These are phyloP conservation scores for Megaustenia siamemsis DNA, from an alignment of 2,888 invertebrate species.

Conservation along the genomic window DNA sequence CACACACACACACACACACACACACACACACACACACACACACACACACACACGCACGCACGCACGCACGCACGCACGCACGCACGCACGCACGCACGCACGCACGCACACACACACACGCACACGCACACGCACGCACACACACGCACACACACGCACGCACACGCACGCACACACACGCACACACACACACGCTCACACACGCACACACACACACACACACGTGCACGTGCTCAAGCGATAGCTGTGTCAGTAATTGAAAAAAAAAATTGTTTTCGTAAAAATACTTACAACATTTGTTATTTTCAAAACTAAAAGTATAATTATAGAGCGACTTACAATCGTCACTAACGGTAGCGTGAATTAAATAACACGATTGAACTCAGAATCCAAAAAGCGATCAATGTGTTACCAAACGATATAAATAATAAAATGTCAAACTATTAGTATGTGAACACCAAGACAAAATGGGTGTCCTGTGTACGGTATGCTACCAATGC, in stretches of 20 bases:
- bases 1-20: constrained; percentile 31
- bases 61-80: neutral
- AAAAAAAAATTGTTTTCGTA: neutral
- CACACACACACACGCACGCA: constrained; percentile 21
- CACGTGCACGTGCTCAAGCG: neutral
- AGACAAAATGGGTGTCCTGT: too few species aligned
- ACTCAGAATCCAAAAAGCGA: too few species aligned
- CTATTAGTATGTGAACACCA: too few species aligned
- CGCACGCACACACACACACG: constrained; percentile 5
- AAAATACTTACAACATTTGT: too few species aligned
- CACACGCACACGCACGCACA: neutral
- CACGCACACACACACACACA: too few species aligned
- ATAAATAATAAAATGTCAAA: too few species aligned
- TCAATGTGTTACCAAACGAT: too few species aligned
- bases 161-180: neutral
- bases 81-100: neutral
- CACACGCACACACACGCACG: neutral
- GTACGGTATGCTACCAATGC: too few species aligned
- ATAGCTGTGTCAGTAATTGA: neutral
- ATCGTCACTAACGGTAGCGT: too few species aligned
- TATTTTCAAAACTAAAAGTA: too few species aligned
- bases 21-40: constrained; percentile 10
- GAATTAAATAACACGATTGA: too few species aligned
- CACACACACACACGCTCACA: neutral
- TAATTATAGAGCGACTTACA: too few species aligned